Percentiles rank a stretch among this genome's conserved stretches.
phyloP scores from a whole-genome alignment of 2,113 vertebrate species.

The Tachysurus vachellii region DNA sequence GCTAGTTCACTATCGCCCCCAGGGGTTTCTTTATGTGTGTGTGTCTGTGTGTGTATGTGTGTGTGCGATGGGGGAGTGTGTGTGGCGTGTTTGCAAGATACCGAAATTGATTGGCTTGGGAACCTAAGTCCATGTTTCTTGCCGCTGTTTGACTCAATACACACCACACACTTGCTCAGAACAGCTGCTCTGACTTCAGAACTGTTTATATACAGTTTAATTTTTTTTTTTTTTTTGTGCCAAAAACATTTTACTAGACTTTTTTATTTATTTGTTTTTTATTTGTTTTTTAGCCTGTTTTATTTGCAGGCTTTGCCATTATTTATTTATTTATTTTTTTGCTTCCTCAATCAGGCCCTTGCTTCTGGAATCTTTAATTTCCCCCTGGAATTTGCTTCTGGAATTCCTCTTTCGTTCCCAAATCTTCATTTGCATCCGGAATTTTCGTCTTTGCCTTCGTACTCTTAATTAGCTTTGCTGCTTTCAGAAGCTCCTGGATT shows the following conservation, averaged over 20 bases:
- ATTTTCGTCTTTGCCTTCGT: too few species aligned
- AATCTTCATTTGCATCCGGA: not conserved
- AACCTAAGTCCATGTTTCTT: slow-evolving; percentile 11
- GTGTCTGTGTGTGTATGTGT: not conserved
- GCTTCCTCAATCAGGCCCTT: not conserved
- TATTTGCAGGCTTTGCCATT: not conserved
- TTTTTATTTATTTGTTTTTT: slow-evolving; percentile 12
- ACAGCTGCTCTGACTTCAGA: not conserved
- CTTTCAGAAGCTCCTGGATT: too few species aligned
- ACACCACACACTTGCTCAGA: not conserved
- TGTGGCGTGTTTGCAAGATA: not conserved
- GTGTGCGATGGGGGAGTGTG: not conserved
- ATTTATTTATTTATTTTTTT: not conserved
- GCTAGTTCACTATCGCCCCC: slow-evolving; percentile 7
- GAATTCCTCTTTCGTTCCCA: not conserved
- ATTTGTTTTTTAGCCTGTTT: too few species aligned
- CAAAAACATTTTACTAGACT: slow-evolving; percentile 6
- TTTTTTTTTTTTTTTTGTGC: not conserved
- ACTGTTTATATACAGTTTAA: not conserved
- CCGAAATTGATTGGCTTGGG: slow-evolving; percentile 22
- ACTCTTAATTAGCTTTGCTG: too few species aligned
- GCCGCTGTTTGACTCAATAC: not conserved
- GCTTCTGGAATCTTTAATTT: not conserved
- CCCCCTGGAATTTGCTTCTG: not conserved
- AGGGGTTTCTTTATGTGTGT: slow-evolving; percentile 3